Evolutionary conservation across 2,888 invertebrate species (phyloP).

Genomic region (Antitype chi): DNA sequence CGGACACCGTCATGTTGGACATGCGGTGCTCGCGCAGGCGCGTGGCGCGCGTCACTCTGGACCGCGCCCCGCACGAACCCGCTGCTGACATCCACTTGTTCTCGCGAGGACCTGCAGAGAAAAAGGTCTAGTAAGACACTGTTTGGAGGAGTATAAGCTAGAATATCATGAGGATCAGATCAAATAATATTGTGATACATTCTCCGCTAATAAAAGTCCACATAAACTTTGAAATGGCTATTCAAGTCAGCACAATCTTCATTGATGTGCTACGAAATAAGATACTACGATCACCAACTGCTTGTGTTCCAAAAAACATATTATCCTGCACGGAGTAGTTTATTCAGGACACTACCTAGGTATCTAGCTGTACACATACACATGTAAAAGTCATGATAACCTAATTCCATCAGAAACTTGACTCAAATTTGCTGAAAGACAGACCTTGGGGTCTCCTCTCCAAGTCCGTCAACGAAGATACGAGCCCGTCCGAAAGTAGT

Average conservation of each 20-base stretch:
- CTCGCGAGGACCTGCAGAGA: conserved; percentile 83
- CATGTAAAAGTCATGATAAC: background rate
- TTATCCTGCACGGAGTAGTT: background rate
- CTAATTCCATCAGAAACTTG: background rate
- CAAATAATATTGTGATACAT: background rate
- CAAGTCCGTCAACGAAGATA: too few species aligned
- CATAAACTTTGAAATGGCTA: background rate
- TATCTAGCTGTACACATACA: background rate
- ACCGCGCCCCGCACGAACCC: conserved; percentile 82
- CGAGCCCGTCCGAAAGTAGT: too few species aligned
- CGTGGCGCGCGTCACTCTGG: conserved; percentile 82
- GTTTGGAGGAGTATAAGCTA: background rate
- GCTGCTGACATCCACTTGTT: conserved; percentile 88
- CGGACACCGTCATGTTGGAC: conserved; percentile 89
- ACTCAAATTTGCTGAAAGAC: background rate
- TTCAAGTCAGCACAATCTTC: background rate
- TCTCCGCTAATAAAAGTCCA: background rate
- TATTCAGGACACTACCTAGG: background rate
- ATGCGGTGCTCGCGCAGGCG: conserved; percentile 88
- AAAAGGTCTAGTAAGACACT: background rate
- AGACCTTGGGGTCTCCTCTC: too few species aligned
- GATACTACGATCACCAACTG: background rate
- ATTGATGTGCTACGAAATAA: background rate
- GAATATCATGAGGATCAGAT: background rate
- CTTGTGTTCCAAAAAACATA: background rate